Evolutionary conservation across 2,888 invertebrate genomes (phyloP), one percentile per base, ranked within the genome.

Genomic region (Trichopria drosophilae): DNA sequence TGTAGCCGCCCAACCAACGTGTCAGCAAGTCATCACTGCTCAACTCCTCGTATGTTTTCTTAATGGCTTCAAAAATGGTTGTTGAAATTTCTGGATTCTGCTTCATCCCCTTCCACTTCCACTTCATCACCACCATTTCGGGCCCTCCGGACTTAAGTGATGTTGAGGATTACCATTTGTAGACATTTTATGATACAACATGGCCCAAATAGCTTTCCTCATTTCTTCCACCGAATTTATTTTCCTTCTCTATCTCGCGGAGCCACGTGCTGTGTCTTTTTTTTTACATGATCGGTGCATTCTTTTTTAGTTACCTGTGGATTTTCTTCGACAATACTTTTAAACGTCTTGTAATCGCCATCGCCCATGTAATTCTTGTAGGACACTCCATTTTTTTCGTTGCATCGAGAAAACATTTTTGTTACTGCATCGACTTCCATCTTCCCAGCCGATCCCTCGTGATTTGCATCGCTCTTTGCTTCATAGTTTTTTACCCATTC

Each of bases 51-150:
- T 45, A 55, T 6, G 49, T 36, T 7, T 48, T 44, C 1, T 36
- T 32, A n/a, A 51, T 16, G 24, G 43, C 40, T 10, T 39, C 16
- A n/a, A 39, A 43, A 12, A 51, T 42, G 31, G 22, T 5, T 28
- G 12, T 3, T 2, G 23, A 12, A 1, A 48, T 37, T 41, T 36
- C 18, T 20, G 41, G 9, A 28, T 53, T 45, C 24, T 53, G 49
- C 22, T 29, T n/a, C 9, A 9, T 9, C n/a, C n/a, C n/a, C n/a
- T n/a, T n/a, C n/a, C n/a, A n/a, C n/a, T n/a, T n/a, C n/a, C n/a
- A n/a, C 55, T 58, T 13, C 52, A 39, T 29, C 57, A 60, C 57
- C 58, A 61, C 13, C 45, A 53, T 34, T 55, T 45, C 19, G 15
- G 36, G 12, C 53, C 59, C n/a, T 28, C 12, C 28, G 53, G 59